Evolutionary conservation across 2,888 invertebrate genomes (phyloP).

Genomic region (Autographa gamma): DNA sequence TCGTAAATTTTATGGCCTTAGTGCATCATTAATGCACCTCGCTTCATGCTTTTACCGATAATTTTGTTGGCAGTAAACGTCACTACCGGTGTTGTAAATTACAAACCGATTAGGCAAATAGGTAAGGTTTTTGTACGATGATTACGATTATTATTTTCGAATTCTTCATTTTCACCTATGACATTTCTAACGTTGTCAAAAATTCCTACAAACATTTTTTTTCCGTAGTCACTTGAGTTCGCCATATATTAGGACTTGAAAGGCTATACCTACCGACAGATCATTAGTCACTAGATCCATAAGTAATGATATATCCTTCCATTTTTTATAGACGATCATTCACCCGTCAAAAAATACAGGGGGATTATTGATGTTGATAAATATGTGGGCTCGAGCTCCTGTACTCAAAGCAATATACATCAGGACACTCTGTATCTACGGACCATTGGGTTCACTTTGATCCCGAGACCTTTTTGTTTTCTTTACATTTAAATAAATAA

Average conservation of each 20-base stretch:
- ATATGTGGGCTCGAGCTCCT: not conserved
- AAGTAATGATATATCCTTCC: no score
- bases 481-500: not conserved
- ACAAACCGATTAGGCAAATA: not conserved
- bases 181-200: no score
- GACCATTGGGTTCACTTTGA: not conserved
- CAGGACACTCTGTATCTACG: not conserved
- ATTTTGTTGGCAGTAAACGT: not conserved
- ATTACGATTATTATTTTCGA: no score
- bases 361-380: not conserved
- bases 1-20: not conserved
- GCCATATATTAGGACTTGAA: no score
- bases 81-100: not conserved
- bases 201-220: no score
- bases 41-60: not conserved
- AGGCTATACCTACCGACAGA: no score
- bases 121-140: not conserved
- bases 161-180: no score
- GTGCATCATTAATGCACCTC: not conserved
- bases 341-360: no score
- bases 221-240: no score
- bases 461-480: not conserved
- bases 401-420: constrained; percentile 1
- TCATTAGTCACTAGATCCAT: no score
- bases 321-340: no score